phyloP scores from a whole-genome alignment of 1,140 invertebrate species.

The Philopotamus ludificatus region DNA sequence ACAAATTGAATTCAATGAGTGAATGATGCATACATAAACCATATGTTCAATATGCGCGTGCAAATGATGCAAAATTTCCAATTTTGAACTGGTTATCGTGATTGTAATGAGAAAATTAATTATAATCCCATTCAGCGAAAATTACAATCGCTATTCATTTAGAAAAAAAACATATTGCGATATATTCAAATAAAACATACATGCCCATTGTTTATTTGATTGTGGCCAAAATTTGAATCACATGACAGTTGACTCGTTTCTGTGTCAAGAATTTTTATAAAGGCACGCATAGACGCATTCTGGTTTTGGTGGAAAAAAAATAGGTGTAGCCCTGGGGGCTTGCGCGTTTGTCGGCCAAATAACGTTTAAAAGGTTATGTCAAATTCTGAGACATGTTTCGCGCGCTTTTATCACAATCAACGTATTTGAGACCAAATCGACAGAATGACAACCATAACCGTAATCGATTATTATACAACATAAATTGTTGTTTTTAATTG shows the following conservation, averaged over 20 bases:
- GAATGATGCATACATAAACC: no score
- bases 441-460: background rate
- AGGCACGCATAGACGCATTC: background rate
- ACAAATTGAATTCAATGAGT: no score
- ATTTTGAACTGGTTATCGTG: no score
- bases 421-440: background rate
- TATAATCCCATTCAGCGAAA: no score
- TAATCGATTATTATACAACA: background rate
- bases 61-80: no score
- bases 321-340: background rate
- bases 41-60: no score
- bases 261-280: constrained; percentile 15
- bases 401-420: constrained; percentile 3
- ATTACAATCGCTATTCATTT: no score
- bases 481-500: background rate
- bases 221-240: background rate
- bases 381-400: constrained; percentile 21
- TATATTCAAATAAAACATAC: no score
- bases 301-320: background rate
- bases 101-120: no score
- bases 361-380: constrained; percentile 25
- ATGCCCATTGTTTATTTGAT: background rate
- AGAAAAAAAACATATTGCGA: no score
- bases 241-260: background rate
- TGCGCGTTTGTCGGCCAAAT: constrained; percentile 16